A percentile compares a stretch with the other conserved stretches of the same genome.
phyloP scores from a whole-genome alignment of 2,797 vertebrate genomes.

The Pteronotus mesoamericanus region DNA sequence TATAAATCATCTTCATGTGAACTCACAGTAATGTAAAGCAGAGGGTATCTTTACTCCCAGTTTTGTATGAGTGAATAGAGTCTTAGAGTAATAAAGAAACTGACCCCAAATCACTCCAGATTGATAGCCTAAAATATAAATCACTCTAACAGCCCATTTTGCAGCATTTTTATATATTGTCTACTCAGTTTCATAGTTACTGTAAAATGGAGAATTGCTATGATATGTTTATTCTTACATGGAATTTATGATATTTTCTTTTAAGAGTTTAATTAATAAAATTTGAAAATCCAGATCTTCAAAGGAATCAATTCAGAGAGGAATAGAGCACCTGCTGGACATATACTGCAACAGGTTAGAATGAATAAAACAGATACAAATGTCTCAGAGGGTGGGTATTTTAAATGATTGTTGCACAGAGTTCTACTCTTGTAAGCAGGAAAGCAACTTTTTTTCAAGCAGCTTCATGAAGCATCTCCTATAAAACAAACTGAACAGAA shows the following conservation, averaged over 20 bases:
- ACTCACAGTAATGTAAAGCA: neutral
- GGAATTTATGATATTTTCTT: neutral
- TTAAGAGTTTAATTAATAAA: neutral
- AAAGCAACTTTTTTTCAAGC: neutral
- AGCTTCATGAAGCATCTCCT: neutral
- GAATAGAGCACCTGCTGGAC: neutral
- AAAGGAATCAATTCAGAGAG: neutral
- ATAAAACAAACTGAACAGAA: neutral
- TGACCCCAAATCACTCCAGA: neutral
- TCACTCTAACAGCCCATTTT: neutral
- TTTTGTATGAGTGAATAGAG: neutral
- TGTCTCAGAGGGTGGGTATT: neutral
- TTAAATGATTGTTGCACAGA: neutral
- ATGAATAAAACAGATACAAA: neutral
- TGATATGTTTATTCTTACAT: neutral
- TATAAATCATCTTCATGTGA: neutral
- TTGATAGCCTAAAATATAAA: neutral
- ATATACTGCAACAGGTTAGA: neutral
- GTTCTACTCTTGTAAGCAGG: neutral
- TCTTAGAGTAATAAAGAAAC: neutral
- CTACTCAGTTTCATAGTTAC: neutral
- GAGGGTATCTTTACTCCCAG: neutral
- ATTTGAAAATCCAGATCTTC: neutral
- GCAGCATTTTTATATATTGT: neutral
- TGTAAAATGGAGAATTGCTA: neutral